A percentile compares a stretch with the other conserved stretches of the same genome.
phyloP scores from a whole-genome alignment of 2,113 vertebrate genomes.

The Baryphthengus martii region DNA sequence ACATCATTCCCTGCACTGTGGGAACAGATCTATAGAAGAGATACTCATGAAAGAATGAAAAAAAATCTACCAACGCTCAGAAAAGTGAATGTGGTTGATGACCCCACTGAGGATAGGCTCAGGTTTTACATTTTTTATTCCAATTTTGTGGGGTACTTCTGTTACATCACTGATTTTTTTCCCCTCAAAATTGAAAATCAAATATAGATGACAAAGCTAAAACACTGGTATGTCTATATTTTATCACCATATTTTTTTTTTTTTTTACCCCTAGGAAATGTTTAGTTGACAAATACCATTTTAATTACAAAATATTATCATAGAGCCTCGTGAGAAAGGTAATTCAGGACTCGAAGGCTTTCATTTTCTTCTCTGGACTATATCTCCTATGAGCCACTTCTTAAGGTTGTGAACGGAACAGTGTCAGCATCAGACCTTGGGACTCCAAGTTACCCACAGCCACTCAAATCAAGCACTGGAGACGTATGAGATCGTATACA shows the following conservation, averaged over 20 bases:
- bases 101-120: background rate
- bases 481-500: background rate
- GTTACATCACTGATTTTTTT: background rate
- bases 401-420: background rate
- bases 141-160: background rate
- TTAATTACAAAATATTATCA: background rate
- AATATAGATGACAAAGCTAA: background rate
- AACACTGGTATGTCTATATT: background rate
- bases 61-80: background rate
- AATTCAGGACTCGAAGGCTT: background rate
- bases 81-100: background rate
- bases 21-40: background rate
- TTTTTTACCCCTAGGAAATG: background rate
- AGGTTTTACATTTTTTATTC: background rate
- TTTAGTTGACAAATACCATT: background rate
- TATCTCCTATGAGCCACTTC: background rate
- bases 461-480: background rate
- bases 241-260: background rate
- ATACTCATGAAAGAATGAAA: background rate
- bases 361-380: background rate
- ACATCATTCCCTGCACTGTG: background rate
- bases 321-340: background rate
- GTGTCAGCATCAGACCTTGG: background rate
- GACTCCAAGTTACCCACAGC: background rate
- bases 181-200: background rate